These are phyloP conservation scores for Montipora efflorescens DNA, from an alignment of 64 coral and sea anemone genomes.

Conservation along the genomic window DNA sequence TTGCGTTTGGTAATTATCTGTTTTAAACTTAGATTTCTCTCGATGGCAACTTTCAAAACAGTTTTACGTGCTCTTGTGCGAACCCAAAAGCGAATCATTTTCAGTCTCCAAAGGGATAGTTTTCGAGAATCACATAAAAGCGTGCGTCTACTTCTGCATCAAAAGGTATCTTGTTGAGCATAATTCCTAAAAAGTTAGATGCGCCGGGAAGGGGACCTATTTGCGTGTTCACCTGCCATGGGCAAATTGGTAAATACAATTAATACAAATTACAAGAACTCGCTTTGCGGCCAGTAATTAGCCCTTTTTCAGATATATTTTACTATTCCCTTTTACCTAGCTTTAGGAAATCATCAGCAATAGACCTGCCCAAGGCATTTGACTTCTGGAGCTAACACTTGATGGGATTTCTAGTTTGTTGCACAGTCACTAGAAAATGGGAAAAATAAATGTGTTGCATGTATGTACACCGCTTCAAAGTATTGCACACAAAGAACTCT, in stretches of 20 bases:
- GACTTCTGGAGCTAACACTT: background rate
- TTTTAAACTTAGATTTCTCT: no score
- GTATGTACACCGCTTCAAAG: background rate
- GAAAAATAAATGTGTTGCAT: background rate
- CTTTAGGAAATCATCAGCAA: constrained; percentile 37
- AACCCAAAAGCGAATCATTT: constrained; percentile 23
- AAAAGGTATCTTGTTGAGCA: constrained; percentile 26
- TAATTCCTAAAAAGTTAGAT: constrained; percentile 39
- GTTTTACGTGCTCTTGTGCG: background rate
- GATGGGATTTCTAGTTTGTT: background rate
- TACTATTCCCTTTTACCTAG: constrained; percentile 49
- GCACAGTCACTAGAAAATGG: background rate
- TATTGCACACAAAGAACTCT: background rate
- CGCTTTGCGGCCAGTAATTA: background rate
- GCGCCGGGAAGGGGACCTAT: constrained; percentile 19
- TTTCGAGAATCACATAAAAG: constrained; percentile 10
- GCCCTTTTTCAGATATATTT: background rate
- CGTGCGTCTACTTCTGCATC: constrained; percentile 25
- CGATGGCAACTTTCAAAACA: no score
- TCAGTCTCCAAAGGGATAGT: background rate
- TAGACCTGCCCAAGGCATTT: background rate
- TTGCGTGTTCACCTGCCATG: constrained; percentile 23
- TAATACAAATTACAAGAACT: background rate
- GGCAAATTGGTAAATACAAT: background rate
- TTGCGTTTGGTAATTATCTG: no score